Percentiles rank a stretch among this genome's conserved stretches.
Conservation (phyloP, 2,797 vertebrate genomes). For the Falco biarmicus region DNA sequence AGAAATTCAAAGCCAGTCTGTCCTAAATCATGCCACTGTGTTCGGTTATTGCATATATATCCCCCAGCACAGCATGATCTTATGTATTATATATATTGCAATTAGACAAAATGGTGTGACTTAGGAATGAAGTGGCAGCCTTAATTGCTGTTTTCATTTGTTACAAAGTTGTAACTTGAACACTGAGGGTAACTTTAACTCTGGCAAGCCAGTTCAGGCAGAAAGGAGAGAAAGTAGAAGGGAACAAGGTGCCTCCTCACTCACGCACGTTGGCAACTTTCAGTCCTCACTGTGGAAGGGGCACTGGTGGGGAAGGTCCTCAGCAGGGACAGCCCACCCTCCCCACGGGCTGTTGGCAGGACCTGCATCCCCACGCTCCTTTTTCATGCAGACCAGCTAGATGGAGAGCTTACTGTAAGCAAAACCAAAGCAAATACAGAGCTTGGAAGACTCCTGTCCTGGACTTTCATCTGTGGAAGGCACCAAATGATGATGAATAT, state of each 20-base stretch:
- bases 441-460: neutral
- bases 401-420: neutral
- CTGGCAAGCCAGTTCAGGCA: neutral
- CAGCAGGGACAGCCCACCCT: fast-evolving
- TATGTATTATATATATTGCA: conserved; percentile 66
- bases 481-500: neutral
- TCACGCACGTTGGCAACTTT: fast-evolving
- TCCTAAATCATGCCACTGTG: conserved; percentile 74
- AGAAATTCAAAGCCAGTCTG: conserved; percentile 73
- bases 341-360: neutral
- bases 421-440: neutral
- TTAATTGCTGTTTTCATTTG: conserved; percentile 54
- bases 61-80: conserved; percentile 68
- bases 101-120: conserved; percentile 57
- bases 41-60: conserved; percentile 73
- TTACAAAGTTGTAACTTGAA: conserved; percentile 38
- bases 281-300: neutral
- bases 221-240: neutral
- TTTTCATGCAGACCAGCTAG: too few relatives aligned
- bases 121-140: conserved; percentile 61
- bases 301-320: neutral
- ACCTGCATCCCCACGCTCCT: neutral
- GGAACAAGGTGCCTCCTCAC: neutral
- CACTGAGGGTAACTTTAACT: conserved; percentile 43
- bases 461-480: neutral